Evolutionary conservation across 2,113 vertebrate species (phyloP).

Genomic region (Psilopsiagon aurifrons): DNA sequence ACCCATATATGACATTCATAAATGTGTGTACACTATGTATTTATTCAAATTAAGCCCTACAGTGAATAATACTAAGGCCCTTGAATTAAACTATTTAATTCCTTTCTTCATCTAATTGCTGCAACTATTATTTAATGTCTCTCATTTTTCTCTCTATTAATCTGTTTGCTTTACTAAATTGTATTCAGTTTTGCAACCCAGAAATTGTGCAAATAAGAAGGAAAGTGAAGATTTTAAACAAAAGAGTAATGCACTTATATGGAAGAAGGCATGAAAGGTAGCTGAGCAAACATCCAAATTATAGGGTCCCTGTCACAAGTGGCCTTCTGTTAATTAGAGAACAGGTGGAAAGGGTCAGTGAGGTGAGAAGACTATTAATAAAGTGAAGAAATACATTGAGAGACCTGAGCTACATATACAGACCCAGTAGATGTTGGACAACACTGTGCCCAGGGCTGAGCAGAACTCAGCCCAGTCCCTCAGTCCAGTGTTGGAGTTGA

Average conservation of each 20-base stretch:
- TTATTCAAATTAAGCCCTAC: conserved; percentile 40
- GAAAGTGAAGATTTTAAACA: background rate
- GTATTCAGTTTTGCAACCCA: background rate
- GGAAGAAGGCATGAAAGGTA: background rate
- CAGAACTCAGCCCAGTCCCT: background rate
- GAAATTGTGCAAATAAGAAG: background rate
- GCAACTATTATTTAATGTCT: conserved; percentile 43
- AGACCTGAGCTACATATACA: background rate
- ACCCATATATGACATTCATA: conserved; percentile 21
- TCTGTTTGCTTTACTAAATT: conserved; percentile 51
- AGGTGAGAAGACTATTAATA: background rate
- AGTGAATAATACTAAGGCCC: background rate
- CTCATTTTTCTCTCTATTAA: conserved; percentile 36
- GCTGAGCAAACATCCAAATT: background rate
- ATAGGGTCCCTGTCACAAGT: background rate
- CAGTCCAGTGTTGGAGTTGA: background rate
- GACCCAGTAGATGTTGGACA: background rate
- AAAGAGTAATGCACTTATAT: background rate
- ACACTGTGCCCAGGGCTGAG: rapidly evolving
- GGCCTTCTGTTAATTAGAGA: background rate
- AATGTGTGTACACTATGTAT: conserved; percentile 23
- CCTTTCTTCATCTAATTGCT: conserved; percentile 37
- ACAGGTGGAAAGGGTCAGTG: background rate
- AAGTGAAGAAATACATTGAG: rapidly evolving
- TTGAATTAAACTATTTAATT: conserved; percentile 44